Conservation (phyloP, 2,797 vertebrate species). For the Intellagama lesueurii region DNA sequence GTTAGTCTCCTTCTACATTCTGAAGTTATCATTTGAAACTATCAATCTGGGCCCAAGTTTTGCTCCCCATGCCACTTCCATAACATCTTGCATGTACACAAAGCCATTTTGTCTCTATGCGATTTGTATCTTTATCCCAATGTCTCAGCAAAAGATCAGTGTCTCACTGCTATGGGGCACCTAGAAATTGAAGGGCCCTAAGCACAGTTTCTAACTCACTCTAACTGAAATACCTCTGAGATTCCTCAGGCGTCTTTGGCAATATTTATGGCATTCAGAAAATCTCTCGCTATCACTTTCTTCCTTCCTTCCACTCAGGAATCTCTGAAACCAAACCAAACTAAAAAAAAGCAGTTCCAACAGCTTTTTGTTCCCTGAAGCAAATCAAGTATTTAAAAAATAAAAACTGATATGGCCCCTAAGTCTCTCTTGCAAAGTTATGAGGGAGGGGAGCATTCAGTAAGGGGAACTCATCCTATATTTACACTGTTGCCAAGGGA, state of each 20-base stretch:
- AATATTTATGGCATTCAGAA: constrained; percentile 2
- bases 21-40: background rate
- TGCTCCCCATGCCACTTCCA: background rate
- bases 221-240: background rate
- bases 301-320: background rate
- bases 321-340: background rate
- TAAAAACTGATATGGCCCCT: background rate
- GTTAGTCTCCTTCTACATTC: no score
- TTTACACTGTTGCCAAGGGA: background rate
- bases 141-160: no score
- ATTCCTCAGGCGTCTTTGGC: background rate
- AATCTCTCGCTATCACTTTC: background rate
- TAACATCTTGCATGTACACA: background rate
- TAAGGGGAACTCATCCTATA: no score
- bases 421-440: background rate
- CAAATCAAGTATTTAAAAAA: background rate
- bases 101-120: background rate
- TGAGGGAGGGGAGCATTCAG: background rate
- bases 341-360: background rate
- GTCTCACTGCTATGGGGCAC: background rate
- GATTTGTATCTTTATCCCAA: background rate
- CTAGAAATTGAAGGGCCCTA: background rate
- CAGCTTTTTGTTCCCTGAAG: background rate
- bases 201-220: background rate
- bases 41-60: background rate